Evolutionary conservation across 2,888 invertebrate species (phyloP).

Genomic region (Terebella lapidaria): DNA sequence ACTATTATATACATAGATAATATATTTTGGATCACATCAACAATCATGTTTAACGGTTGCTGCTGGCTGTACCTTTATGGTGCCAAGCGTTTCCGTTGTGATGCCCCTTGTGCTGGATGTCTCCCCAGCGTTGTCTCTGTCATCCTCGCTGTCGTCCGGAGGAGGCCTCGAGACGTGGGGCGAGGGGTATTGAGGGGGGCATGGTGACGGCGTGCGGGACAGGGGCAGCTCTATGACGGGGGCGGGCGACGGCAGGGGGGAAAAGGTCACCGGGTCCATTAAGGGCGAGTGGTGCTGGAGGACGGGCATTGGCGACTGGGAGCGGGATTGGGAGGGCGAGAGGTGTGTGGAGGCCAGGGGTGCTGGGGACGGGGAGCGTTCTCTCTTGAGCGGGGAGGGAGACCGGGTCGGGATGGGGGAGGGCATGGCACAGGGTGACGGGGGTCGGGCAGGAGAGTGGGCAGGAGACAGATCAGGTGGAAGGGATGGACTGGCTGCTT

Average conservation of each 20-base stretch:
- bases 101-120: background rate
- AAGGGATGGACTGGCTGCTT: background rate
- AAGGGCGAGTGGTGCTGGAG: background rate
- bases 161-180: background rate
- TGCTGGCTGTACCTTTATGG: too few species aligned
- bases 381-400: too few species aligned
- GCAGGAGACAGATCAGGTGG: too few species aligned
- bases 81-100: background rate
- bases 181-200: background rate
- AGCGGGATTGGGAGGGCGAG: background rate
- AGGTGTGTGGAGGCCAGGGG: background rate
- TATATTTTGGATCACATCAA: too few species aligned
- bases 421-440: background rate
- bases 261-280: background rate
- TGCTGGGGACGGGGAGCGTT: too few species aligned
- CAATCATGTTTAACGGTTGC: too few species aligned
- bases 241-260: background rate
- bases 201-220: conserved; percentile 1
- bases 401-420: background rate
- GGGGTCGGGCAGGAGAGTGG: background rate
- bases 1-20: too few species aligned
- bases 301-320: background rate
- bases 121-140: background rate
- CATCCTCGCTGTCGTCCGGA: background rate
- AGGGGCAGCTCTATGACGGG: background rate